Conservation (phyloP, 35 echinoderm and acorn worm genomes). For the Antedon bifida region DNA sequence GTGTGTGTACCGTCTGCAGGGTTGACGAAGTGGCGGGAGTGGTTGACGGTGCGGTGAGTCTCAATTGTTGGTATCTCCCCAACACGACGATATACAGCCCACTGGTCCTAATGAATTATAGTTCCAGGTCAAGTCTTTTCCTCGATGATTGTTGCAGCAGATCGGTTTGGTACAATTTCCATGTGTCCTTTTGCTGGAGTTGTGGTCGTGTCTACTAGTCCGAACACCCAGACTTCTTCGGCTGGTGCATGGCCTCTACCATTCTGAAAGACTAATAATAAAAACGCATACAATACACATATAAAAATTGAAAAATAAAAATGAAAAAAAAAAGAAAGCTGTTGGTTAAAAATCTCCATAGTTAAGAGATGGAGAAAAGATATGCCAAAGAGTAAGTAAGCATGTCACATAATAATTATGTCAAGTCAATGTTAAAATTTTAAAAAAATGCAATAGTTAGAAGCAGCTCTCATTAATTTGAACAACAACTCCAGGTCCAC, state of each 20-base stretch:
- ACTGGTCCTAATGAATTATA: slow-evolving; percentile 16
- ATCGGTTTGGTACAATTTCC: slow-evolving; percentile 1
- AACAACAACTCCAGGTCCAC: too few species aligned
- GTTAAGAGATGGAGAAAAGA: too few species aligned
- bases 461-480: too few species aligned
- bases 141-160: slow-evolving; percentile 13
- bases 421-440: too few species aligned
- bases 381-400: too few species aligned
- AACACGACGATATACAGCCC: slow-evolving; percentile 5
- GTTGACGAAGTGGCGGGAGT: slow-evolving; percentile 31
- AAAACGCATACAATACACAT: too few species aligned
- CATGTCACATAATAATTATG: too few species aligned
- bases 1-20: slow-evolving; percentile 6
- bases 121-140: background rate
- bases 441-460: too few species aligned
- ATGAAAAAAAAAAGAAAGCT: too few species aligned
- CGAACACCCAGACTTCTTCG: background rate
- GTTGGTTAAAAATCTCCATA: too few species aligned
- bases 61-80: background rate
- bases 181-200: slow-evolving; percentile 9
- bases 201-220: background rate
- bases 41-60: slow-evolving; percentile 20
- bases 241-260: background rate
- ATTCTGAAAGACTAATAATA: background rate
- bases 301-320: too few species aligned